Percentiles rank a stretch among this genome's conserved stretches.
These are phyloP conservation scores for Dromaius novaehollandiae DNA, from an alignment of 2,113 vertebrate genomes.

Conservation along the genomic window DNA sequence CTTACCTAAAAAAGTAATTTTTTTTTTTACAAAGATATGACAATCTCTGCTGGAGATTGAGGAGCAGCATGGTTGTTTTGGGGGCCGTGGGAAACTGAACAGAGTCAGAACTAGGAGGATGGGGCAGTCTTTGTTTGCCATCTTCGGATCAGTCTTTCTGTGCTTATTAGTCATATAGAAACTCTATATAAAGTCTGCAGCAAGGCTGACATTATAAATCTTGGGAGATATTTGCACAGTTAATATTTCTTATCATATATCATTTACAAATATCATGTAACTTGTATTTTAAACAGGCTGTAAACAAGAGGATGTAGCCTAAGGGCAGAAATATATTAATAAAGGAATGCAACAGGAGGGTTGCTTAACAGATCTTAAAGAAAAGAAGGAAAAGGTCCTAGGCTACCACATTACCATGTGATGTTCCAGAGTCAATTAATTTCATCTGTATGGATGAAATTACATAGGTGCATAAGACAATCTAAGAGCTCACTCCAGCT, in stretches of 20 bases:
- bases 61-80: neutral
- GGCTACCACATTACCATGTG: neutral
- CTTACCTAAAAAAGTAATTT: neutral
- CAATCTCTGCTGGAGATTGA: neutral
- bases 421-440: neutral
- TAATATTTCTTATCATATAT: neutral
- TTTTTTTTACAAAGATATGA: neutral
- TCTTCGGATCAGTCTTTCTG: neutral
- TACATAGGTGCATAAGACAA: neutral
- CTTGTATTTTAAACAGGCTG: neutral
- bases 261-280: neutral
- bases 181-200: neutral
- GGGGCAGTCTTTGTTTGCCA: neutral
- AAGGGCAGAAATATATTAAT: neutral
- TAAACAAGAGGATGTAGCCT: neutral
- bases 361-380: neutral
- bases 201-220: neutral
- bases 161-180: neutral
- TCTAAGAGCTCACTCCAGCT: neutral
- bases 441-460: neutral
- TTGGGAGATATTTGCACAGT: neutral
- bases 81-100: neutral
- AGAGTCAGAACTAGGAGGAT: neutral
- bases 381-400: neutral
- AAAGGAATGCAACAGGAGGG: neutral